phyloP scores from a whole-genome alignment of 1,140 invertebrate species.

The Drosophila watanabei region DNA sequence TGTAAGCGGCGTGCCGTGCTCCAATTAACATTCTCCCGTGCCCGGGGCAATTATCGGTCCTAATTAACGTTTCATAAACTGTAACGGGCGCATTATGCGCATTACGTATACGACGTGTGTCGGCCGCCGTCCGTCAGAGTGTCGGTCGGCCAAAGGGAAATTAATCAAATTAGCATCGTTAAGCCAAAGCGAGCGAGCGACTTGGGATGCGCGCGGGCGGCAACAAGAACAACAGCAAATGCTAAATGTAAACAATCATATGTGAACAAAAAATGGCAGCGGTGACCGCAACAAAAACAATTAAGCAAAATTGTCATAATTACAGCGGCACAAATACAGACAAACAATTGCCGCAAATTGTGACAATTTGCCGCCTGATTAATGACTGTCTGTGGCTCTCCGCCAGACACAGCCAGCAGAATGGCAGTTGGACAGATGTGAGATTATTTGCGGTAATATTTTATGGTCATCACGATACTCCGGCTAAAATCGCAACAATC shows the following conservation, averaged over 20 bases:
- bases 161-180: constrained; percentile 82
- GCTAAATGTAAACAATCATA: constrained; percentile 56
- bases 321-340: constrained; percentile 43
- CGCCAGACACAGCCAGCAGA: constrained; percentile 32
- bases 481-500: constrained; percentile 7
- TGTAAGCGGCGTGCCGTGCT: constrained; percentile 53
- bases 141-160: constrained; percentile 54
- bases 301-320: constrained; percentile 64
- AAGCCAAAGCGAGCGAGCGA: constrained; percentile 47
- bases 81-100: constrained; percentile 43
- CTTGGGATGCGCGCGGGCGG: constrained; percentile 26
- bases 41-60: constrained; percentile 67
- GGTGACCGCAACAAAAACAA: constrained; percentile 50
- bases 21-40: constrained; percentile 66
- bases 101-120: constrained; percentile 76
- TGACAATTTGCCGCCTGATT: constrained; percentile 65
- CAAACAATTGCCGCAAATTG: constrained; percentile 44
- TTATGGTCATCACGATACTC: constrained; percentile 43
- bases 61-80: constrained; percentile 83
- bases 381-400: constrained; percentile 62
- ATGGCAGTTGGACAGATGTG: constrained; percentile 30
- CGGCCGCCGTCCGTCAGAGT: background rate
- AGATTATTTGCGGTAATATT: constrained; percentile 52
- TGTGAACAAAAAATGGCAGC: constrained; percentile 16
- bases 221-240: constrained; percentile 16